phyloP scores from a whole-genome alignment of 1,140 invertebrate species.

The Atopsyche davidsoni region DNA sequence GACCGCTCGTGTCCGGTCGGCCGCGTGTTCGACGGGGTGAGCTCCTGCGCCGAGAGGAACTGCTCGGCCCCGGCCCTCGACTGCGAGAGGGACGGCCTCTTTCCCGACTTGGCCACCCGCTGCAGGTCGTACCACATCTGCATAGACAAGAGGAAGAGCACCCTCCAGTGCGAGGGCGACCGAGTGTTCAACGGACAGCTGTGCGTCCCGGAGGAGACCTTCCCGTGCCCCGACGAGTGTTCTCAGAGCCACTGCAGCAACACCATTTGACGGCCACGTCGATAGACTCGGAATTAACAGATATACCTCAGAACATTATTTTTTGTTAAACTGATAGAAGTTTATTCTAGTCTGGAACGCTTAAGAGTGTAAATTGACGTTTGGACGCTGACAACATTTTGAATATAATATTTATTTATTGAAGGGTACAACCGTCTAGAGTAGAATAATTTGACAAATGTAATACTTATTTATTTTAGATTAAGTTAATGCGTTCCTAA shows the following conservation, averaged over 20 bases:
- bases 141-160: slow-evolving; percentile 40
- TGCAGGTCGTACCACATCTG: slow-evolving; percentile 54
- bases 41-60: slow-evolving; percentile 24
- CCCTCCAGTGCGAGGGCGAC: slow-evolving; percentile 36
- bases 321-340: neutral
- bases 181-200: slow-evolving; percentile 50
- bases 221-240: slow-evolving; percentile 45
- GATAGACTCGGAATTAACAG: neutral
- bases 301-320: neutral
- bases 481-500: slow-evolving; percentile 12
- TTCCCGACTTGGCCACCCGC: slow-evolving; percentile 44
- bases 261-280: slow-evolving; percentile 7
- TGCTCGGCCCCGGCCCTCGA: slow-evolving; percentile 20
- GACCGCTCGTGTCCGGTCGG: slow-evolving; percentile 37
- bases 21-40: slow-evolving; percentile 45
- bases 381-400: neutral
- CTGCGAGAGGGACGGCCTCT: slow-evolving; percentile 49
- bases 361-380: neutral
- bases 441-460: neutral
- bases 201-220: slow-evolving; percentile 44
- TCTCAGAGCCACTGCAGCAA: slow-evolving; percentile 23
- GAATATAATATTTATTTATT: neutral
- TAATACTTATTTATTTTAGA: slow-evolving; percentile 14
- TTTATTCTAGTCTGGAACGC: slow-evolving; percentile 1
- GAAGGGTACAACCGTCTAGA: slow-evolving; percentile 3